phyloP scores from a whole-genome alignment of 2,888 invertebrate species.

The Micoletzkya japonica region DNA sequence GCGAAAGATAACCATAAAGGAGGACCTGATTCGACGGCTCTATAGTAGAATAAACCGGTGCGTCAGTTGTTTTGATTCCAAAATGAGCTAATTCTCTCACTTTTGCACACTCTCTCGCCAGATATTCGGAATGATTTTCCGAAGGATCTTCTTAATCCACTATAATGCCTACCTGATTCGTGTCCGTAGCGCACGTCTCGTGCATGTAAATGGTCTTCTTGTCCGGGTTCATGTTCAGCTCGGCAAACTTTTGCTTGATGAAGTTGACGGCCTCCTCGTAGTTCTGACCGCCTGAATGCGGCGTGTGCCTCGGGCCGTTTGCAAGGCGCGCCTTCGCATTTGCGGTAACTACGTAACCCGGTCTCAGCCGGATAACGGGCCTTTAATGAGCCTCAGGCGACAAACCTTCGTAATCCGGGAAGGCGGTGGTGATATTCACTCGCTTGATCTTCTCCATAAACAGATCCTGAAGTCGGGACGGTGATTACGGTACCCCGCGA shows the following conservation, averaged over 20 bases:
- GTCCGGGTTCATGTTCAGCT: conserved; percentile 98
- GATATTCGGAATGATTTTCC: no score
- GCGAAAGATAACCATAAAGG: no score
- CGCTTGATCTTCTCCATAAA: conserved; percentile 62
- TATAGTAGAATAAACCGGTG: no score
- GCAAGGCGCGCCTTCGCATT: no score
- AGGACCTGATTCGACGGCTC: no score
- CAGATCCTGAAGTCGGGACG: conserved; percentile 46
- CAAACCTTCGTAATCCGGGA: conserved; percentile 62
- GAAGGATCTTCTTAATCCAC: no score
- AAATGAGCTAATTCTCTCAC: no score
- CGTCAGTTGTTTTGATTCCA: no score
- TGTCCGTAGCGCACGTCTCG: conserved; percentile 70
- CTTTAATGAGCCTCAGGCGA: neutral
- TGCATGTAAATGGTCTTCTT: conserved; percentile 98
- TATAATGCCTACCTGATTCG: conserved; percentile 25
- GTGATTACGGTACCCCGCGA: neutral
- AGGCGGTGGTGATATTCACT: conserved; percentile 63
- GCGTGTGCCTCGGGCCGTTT: no score
- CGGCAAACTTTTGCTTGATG: conserved; percentile 99
- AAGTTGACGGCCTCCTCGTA: conserved; percentile 98
- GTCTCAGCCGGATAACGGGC: neutral
- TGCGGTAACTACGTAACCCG: neutral
- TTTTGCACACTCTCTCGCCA: no score
- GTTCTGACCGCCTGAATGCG: conserved; percentile 80